Percentiles rank a stretch among this genome's conserved stretches.
phyloP scores from a whole-genome alignment of 1,140 invertebrate genomes.

The Oscheius sp. region DNA sequence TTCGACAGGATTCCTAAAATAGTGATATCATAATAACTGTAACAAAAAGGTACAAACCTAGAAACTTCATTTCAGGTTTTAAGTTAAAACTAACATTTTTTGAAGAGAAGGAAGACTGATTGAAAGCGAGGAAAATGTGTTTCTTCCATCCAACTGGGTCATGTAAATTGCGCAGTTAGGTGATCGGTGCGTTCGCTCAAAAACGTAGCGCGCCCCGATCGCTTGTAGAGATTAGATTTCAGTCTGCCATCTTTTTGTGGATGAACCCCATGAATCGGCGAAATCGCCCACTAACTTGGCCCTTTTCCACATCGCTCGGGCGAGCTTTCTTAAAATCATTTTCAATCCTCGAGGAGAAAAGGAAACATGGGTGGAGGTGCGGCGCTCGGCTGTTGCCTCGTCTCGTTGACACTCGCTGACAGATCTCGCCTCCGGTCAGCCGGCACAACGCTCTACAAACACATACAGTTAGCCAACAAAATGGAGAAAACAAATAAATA shows the following conservation, averaged over 20 bases:
- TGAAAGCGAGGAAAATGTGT: too few relatives aligned
- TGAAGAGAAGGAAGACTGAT: too few relatives aligned
- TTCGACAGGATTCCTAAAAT: too few relatives aligned
- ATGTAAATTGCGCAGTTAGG: background rate
- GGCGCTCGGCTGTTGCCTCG: background rate
- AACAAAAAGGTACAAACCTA: too few relatives aligned
- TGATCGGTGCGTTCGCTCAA: background rate
- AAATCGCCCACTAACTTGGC: background rate
- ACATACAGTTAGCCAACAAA: too few relatives aligned
- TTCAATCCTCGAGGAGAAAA: background rate
- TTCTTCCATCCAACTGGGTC: background rate
- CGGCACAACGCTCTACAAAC: background rate
- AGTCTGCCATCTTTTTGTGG: too few relatives aligned
- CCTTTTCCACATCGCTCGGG: background rate
- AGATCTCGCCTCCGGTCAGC: conserved; percentile 3
- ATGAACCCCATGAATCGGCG: too few relatives aligned
- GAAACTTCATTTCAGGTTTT: too few relatives aligned
- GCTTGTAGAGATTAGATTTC: background rate
- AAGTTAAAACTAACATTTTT: too few relatives aligned
- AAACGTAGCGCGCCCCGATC: background rate
- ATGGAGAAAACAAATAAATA: background rate
- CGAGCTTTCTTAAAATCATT: background rate
- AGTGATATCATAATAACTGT: too few relatives aligned
- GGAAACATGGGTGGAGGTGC: background rate
- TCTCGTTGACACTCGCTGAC: background rate